phyloP scores from a whole-genome alignment of 2,113 vertebrate genomes.

The Etheostoma cragini region DNA sequence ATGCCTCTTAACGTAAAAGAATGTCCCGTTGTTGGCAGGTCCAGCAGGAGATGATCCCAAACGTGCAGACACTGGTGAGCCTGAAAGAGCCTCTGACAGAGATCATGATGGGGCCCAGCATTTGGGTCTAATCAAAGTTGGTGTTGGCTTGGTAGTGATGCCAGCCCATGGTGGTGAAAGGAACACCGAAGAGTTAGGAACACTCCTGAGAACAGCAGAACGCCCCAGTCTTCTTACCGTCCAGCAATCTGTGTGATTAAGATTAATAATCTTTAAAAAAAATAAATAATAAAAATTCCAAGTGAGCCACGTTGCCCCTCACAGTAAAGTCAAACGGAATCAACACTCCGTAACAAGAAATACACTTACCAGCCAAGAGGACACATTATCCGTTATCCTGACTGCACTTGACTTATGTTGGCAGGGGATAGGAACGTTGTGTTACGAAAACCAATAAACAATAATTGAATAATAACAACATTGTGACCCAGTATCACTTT shows the following conservation, averaged over 20 bases:
- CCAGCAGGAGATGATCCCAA: slow-evolving; percentile 84
- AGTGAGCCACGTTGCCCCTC: neutral
- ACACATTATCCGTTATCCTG: slow-evolving; percentile 59
- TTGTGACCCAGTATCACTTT: no score
- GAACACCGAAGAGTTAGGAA: slow-evolving; percentile 87
- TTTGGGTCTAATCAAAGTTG: slow-evolving; percentile 86
- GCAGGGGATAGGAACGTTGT: neutral
- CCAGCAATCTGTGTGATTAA: slow-evolving; percentile 63
- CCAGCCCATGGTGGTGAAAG: slow-evolving; percentile 88
- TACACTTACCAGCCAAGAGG: neutral
- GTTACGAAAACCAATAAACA: no score
- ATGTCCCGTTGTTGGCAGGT: slow-evolving; percentile 73
- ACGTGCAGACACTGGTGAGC: slow-evolving; percentile 87
- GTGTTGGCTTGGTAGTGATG: slow-evolving; percentile 75
- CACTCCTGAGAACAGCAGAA: slow-evolving; percentile 87
- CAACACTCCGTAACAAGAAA: slow-evolving; percentile 29
- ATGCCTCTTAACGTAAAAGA: slow-evolving; percentile 86
- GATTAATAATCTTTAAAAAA: no score
- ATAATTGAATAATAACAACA: neutral
- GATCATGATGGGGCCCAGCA: slow-evolving; percentile 89
- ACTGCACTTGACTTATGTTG: neutral
- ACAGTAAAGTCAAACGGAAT: slow-evolving; percentile 5
- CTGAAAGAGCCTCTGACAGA: slow-evolving; percentile 87
- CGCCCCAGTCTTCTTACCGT: slow-evolving; percentile 85
- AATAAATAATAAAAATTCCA: no score